A percentile compares a stretch with the other conserved stretches of the same genome.
These are phyloP conservation scores for Coranthus polyacanthus DNA, from an alignment of 2,797 vertebrate species.

Conservation along the genomic window DNA sequence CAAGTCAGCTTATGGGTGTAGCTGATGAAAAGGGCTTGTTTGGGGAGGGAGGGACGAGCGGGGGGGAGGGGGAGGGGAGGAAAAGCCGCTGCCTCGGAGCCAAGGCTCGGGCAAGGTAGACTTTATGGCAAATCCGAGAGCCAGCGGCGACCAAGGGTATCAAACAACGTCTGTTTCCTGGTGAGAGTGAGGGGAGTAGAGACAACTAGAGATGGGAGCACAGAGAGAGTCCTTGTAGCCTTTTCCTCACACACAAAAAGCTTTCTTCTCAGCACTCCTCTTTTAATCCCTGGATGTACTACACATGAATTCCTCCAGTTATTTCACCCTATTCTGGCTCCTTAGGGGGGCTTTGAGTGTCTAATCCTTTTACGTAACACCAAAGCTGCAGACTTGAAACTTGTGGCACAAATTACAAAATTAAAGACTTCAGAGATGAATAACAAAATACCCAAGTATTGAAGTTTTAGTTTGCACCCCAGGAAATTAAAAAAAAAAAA, in stretches of 20 bases:
- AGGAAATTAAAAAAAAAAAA: too few relatives aligned
- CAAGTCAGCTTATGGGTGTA: constrained; percentile 64
- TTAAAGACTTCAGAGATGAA: neutral
- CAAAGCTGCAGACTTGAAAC: neutral
- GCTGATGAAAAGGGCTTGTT: constrained; percentile 65
- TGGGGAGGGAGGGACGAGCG: constrained; percentile 21
- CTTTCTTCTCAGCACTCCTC: constrained; percentile 6
- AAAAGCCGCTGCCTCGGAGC: constrained; percentile 39
- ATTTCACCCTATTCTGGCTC: constrained; percentile 3
- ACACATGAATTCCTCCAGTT: constrained; percentile 14
- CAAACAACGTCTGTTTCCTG: constrained; percentile 51
- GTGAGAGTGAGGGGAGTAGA: constrained; percentile 22
- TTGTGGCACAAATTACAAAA: neutral
- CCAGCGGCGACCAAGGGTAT: constrained; percentile 46
- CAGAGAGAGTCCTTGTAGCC: constrained; percentile 33
- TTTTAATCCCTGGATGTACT: constrained; percentile 21
- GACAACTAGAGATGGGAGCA: constrained; percentile 24
- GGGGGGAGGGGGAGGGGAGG: neutral
- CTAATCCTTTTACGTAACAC: constrained; percentile 27
- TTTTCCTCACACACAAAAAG: constrained; percentile 23
- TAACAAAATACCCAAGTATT: too few relatives aligned
- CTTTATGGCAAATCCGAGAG: constrained; percentile 54
- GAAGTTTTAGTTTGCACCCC: too few relatives aligned
- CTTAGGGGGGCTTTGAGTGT: neutral
- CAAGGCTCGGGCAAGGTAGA: constrained; percentile 37